Evolutionary conservation across 2,888 invertebrate genomes (phyloP), one percentile per base, ranked within the genome.

Genomic region (Crepidodera aurea): DNA sequence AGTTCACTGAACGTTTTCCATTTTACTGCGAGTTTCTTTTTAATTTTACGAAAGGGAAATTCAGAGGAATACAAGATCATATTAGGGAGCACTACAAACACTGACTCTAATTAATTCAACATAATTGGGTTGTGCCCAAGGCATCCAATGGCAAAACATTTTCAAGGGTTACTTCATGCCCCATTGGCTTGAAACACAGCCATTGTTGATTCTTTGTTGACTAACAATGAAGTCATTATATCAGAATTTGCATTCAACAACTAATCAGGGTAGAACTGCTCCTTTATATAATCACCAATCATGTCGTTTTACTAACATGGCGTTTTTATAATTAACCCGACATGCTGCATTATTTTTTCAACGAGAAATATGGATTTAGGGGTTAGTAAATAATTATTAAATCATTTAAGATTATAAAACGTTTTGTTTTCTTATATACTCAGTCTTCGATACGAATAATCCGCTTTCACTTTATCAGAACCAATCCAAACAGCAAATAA

Each of bases 101-200:
- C 71, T 71, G 69, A 71, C 66, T 73, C 76, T 77, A 77, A 77
- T 77, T 77, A 76, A 75, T 73, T 71, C 73, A 69, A 67, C 69
- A 73, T 73, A 75, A 71, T 71, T 66, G 74, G 77, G 76, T 76
- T 76, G 77, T 34, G 74, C 77, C 73, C 70, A 66, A 72, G 75
- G 77, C 78, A 67, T 73, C 77, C 78, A 78, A 77, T 78, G 67
- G 74, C 70, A 68, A 69, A 72, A 68, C 71, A 70, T 72, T 72
- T 75, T 73, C 73, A 73, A 76, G 77, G 76, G 77, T 77, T 76
- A 73, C 75, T 77, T 76, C 73, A 74, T 73, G 72, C 76, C 75
- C 75, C 73, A 78, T 78, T 78, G 77, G 77, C 73, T 75, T 70
- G 75, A 69, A 76, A 75, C 73, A 75, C 75, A 73, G 76, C 75